Conservation (phyloP, 2,797 vertebrate species). For the Anguilla marmorata region DNA sequence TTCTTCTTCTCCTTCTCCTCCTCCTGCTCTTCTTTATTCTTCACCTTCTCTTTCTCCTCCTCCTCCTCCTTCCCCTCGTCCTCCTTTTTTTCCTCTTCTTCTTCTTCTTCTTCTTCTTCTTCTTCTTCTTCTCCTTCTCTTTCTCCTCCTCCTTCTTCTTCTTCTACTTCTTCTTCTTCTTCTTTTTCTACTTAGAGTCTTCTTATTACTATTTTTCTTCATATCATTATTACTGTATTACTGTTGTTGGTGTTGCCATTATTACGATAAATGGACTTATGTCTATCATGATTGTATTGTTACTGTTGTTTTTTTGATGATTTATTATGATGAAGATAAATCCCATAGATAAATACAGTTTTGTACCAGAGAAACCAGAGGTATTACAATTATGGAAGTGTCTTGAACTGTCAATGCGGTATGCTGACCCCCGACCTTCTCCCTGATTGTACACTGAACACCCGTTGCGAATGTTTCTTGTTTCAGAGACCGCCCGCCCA, state of each 20-base stretch:
- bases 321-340: not conserved
- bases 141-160: too few relatives aligned
- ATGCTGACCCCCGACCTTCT: not conserved
- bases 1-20: not conserved
- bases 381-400: not conserved
- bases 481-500: conserved; percentile 88
- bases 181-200: not conserved
- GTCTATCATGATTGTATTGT: not conserved
- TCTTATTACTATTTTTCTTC: not conserved
- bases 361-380: not conserved
- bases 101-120: too few relatives aligned
- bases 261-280: not conserved
- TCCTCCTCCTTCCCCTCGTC: not conserved
- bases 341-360: too few relatives aligned
- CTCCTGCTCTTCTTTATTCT: not conserved
- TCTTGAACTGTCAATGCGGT: too few relatives aligned
- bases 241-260: not conserved
- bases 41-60: not conserved
- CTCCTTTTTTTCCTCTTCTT: not conserved
- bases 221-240: not conserved
- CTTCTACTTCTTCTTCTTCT: not conserved
- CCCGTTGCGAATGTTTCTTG: not conserved
- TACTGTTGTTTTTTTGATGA: not conserved
- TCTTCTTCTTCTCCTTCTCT: not conserved
- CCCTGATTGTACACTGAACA: not conserved